These are phyloP conservation scores for Entosphenus tridentatus DNA, from an alignment of 2,113 vertebrate species.

Conservation along the genomic window DNA sequence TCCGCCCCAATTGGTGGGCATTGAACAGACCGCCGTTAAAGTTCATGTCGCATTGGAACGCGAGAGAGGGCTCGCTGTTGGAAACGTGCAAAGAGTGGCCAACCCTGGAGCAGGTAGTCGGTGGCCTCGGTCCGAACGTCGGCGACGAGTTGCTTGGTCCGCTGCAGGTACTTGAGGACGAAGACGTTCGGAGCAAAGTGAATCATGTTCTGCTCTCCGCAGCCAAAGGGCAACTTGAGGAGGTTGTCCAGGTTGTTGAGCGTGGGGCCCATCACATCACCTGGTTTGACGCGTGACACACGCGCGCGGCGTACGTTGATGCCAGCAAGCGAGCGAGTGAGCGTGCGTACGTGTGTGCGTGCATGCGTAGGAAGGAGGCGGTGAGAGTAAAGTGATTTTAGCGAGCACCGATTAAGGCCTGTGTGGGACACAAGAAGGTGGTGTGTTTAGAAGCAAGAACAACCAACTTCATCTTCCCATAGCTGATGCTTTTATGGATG, in stretches of 20 bases:
- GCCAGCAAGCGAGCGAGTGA: too few species aligned
- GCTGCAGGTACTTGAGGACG: slow-evolving; percentile 70
- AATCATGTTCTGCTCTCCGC: slow-evolving; percentile 89
- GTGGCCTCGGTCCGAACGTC: slow-evolving; percentile 61
- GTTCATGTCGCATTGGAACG: neutral
- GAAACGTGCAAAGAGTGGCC: neutral
- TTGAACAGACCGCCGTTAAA: neutral
- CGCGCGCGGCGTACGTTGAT: neutral
- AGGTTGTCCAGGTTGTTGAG: slow-evolving; percentile 61
- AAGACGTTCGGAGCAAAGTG: slow-evolving; percentile 80
- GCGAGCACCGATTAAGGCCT: too few species aligned
- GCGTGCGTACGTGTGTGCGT: too few species aligned
- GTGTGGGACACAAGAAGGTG: too few species aligned
- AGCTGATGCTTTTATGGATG: too few species aligned
- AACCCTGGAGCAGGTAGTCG: slow-evolving; percentile 52
- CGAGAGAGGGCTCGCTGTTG: neutral
- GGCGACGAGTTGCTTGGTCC: slow-evolving; percentile 46
- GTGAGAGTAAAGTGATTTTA: too few species aligned
- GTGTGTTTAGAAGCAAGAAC: too few species aligned
- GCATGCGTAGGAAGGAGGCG: too few species aligned
- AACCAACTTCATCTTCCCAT: too few species aligned
- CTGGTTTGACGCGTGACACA: slow-evolving; percentile 19
- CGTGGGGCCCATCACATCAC: slow-evolving; percentile 75
- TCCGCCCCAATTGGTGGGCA: slow-evolving; percentile 49
- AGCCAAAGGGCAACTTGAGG: slow-evolving; percentile 54